Base-by-base conservation (phyloP, 2,888 invertebrate genomes). In the Drosophila meridionalis region DNA sequence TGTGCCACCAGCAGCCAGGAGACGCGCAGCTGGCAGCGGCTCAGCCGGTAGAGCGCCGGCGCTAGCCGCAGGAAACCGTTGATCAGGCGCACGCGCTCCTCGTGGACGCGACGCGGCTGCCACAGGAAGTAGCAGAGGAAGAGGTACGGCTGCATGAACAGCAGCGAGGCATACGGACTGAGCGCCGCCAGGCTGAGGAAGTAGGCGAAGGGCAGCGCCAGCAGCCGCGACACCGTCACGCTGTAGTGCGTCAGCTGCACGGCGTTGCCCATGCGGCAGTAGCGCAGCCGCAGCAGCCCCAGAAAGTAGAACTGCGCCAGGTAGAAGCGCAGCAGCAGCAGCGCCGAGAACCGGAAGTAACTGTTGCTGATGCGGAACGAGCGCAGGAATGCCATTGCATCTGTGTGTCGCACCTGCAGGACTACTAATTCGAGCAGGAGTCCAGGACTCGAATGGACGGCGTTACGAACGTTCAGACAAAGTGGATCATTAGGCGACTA, bases 271-370 rank as follows among this genome's bases (percentile, higher is more conserved):
- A 3, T 32, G 2, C 59, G 38, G 50, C 58, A 62, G 40, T 76
- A 85, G 5, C 65, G 82, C 30, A 82, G 30, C 0, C 85, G 76
- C 50, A 84, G 53, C 64, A 85, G 40, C 0, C 85, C 85, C 53
- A 82, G 20, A 30, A 73, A 69, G 9, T 76, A 78, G 34, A 78
- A 84, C 64, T 82, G 82, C 3, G 45, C 57, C 63, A 70, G 34
- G 40, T 85, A 85, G 55, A 82, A 82, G 7, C 80, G 85, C 43
- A 82, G 65, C 80, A 82, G 62, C 9, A 84, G 40, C 42, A 79
- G 40, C 9, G 50, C 76, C 52, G 85, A 85, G 11, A 38, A 36
- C 11, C 82, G 85, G 5, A 85, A 82, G 53, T 82, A 82, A 12
- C 69, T 38, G 40, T 79, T 82, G 62, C 69, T 30, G 58, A 53